Evolutionary conservation across 2,113 vertebrate species (phyloP).

Genomic region (Pelodiscus sinensis): DNA sequence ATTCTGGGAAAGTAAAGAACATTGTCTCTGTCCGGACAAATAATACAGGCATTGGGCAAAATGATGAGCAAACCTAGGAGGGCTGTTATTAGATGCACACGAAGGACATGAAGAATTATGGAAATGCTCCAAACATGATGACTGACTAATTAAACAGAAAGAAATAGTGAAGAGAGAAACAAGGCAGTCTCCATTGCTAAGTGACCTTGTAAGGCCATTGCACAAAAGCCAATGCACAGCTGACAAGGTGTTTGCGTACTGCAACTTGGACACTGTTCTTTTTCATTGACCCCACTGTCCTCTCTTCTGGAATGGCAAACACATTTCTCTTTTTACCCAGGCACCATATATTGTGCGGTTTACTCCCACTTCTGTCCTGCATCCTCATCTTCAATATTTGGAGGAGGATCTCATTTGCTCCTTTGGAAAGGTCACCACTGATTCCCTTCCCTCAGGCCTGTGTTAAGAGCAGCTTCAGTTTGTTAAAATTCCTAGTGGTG

Average conservation of each 20-base stretch:
- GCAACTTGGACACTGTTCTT: background rate
- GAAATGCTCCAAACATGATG: background rate
- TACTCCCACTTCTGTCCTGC: background rate
- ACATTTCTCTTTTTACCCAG: background rate
- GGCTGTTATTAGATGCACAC: accelerated
- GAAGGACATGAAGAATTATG: background rate
- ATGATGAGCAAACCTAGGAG: background rate
- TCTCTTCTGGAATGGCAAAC: background rate
- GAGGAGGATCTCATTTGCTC: background rate
- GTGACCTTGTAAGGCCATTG: background rate
- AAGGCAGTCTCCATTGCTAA: background rate
- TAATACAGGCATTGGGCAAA: background rate
- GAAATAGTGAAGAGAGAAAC: background rate
- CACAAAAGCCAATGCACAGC: background rate
- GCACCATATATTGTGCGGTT: background rate
- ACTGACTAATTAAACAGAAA: background rate
- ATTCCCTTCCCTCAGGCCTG: background rate
- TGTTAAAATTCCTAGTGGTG: background rate
- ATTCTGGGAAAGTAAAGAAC: background rate
- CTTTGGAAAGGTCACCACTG: background rate
- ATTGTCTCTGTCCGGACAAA: accelerated
- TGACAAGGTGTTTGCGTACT: background rate
- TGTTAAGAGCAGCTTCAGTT: background rate
- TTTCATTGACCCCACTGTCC: background rate
- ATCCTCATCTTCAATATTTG: background rate